Evolutionary conservation across 2,888 invertebrate species (phyloP).

Genomic region (Nezara viridula): DNA sequence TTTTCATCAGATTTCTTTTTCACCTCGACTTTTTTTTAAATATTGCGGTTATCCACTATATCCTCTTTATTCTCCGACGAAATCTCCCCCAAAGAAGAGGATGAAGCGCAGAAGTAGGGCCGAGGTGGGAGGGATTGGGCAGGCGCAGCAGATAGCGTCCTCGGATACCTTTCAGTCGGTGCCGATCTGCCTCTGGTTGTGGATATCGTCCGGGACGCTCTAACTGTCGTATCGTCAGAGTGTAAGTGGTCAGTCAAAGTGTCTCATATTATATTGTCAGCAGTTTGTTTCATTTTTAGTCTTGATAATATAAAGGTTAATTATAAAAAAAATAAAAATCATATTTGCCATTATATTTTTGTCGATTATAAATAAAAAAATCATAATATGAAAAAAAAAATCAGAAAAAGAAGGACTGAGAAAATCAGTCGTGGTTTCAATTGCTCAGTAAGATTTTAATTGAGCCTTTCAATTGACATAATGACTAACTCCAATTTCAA

Average conservation of each 20-base stretch:
- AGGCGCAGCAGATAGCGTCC: not conserved
- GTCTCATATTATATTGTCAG: not conserved
- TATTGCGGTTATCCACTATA: not conserved
- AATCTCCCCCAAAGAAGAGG: not conserved
- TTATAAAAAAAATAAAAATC: too few species aligned
- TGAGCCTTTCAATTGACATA: too few species aligned
- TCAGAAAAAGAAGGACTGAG: too few species aligned
- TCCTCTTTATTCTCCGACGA: not conserved
- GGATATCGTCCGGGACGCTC: not conserved
- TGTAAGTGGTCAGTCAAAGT: not conserved
- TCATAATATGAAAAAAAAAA: not conserved
- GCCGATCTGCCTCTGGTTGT: not conserved
- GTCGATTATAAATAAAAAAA: not conserved
- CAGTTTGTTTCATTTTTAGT: not conserved
- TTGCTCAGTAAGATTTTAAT: too few species aligned
- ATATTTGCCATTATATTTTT: too few species aligned
- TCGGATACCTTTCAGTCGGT: not conserved
- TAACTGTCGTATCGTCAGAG: not conserved
- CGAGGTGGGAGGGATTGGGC: not conserved
- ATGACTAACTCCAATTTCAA: too few species aligned
- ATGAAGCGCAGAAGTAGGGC: not conserved
- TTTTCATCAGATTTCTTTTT: too few species aligned
- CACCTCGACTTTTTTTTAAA: too few species aligned
- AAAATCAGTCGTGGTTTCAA: too few species aligned
- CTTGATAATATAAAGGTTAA: too few species aligned